Evolutionary conservation across 2,113 vertebrate genomes (phyloP), one percentile per base, ranked within the genome.

Genomic region (Ammodramus savannarum): DNA sequence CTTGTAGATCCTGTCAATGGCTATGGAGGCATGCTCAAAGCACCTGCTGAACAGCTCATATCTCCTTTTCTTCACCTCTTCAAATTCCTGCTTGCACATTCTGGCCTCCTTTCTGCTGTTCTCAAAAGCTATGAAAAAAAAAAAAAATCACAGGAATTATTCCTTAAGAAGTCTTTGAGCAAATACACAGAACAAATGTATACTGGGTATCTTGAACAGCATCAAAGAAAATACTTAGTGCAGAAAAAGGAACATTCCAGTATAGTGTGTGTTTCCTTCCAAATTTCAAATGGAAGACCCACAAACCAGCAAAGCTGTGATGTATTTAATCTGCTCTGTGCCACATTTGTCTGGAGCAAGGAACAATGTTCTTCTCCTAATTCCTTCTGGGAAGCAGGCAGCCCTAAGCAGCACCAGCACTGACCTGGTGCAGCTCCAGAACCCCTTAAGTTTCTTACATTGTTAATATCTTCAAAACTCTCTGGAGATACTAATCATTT

Each of bases 1-100:
- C 97, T 99, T 99, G 97, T 99, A 99, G 97, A 99, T 99, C 63
- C 98, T 97, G 95, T 99, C 99, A 54, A 99, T 98, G 26, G 98
- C 97, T 36, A 98, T 1, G 1, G 97, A 98, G 78, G 99, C 96
- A 2, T 99, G 99, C 84, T 99, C 99, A 84, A 99, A 99, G 91
- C 99, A 99, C 67, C 72, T 95, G 95, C 55, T 99, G 88, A 99
- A 99, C 52, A 97, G 98, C 7, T 98, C 97, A 0, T 97, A 98
- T 92, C 99, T 98, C 92, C n/a, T 98, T 34, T 95, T 97, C 88
- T 99, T 99, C 93, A 99, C 98, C 57, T 98, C 97, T 88, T 99
- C 98, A 95, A 99, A 99, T 86, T 99, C 98, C 88, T 98, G 98
- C 83, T 96, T 98, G 88, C 98, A 96, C 32, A 84, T 96, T 82